phyloP scores from a whole-genome alignment of 2,113 vertebrate genomes.

The Anguilla japonica region DNA sequence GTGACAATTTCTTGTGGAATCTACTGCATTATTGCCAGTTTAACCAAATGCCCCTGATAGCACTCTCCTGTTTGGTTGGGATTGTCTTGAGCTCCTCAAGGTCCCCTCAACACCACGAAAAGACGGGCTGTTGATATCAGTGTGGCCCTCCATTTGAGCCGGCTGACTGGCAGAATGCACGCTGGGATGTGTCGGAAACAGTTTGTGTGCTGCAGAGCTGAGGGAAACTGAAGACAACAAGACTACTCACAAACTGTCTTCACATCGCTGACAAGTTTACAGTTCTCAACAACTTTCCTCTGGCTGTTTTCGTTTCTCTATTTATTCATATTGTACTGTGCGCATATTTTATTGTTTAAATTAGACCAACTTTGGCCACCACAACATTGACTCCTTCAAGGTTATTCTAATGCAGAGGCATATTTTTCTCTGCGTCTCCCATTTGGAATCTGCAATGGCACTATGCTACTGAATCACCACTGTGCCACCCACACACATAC shows the following conservation, averaged over 20 bases:
- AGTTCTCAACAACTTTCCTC: neutral
- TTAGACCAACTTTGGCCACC: neutral
- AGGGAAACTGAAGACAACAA: neutral
- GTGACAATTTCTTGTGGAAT: neutral
- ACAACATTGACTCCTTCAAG: neutral
- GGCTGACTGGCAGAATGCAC: neutral
- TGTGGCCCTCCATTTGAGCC: neutral
- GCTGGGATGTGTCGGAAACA: conserved; percentile 1
- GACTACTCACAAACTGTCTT: neutral
- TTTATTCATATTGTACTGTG: neutral
- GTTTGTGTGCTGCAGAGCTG: neutral
- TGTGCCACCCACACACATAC: neutral
- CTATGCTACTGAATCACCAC: neutral
- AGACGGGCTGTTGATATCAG: neutral
- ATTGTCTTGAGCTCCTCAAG: neutral
- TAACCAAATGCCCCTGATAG: neutral
- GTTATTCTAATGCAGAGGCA: neutral
- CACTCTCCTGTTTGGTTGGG: neutral
- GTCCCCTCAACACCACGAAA: neutral
- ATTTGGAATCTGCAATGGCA: neutral
- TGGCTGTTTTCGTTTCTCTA: neutral
- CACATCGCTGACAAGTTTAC: neutral
- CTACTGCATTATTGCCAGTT: neutral
- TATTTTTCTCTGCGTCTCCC: neutral
- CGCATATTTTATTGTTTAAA: neutral